Base-by-base conservation (phyloP, 2,797 vertebrate species). In the Discoglossus pictus region DNA sequence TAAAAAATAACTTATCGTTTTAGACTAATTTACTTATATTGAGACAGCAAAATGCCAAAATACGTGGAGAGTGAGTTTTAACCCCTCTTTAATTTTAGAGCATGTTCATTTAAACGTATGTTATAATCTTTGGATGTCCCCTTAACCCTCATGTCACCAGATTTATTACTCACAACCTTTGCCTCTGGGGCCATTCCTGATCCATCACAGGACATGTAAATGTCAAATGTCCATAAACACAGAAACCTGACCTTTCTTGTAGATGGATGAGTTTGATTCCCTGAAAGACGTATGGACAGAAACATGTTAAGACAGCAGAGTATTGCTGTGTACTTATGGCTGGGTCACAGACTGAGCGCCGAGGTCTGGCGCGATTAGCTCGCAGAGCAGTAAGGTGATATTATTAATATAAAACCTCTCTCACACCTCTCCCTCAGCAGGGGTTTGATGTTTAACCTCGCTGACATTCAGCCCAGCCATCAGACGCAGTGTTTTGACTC, bases 401-500 rank as follows among this genome's bases (percentile, higher is more conserved):
- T 23, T 38, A 21, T 18, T 38, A n/a, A 42, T 47, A 25, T 4
- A 42, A 40, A 17, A 1, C n/a, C 35, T 46, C 35, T 25, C 48
- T 6, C 24, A 12, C 56, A 35, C 46, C 2, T 60, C 48, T 68
- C 23, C 47, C 48, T 18, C 25, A 6, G 17, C 38, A 23, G 17
- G 60, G 53, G 31, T 61, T 64, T 65, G 59, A 75, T 82, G 66
- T 78, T 81, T 82, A 80, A 86, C 83, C 79, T 82, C 74, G 74
- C 78, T 85, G 84, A 85, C 83, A 82, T 82, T 82, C 80, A 83
- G 73, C 75, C 69, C 61, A 74, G 81, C 40, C 60, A 58, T 84
- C 82, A 77, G 78, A 81, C 76, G 69, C 73, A 75, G 63, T 93
- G 91, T 93, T 94, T 89, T 93, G 89, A 92, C 90, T 94, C 88